Conservation (phyloP, 2,797 vertebrate genomes). For the Anas flavirostris region DNA sequence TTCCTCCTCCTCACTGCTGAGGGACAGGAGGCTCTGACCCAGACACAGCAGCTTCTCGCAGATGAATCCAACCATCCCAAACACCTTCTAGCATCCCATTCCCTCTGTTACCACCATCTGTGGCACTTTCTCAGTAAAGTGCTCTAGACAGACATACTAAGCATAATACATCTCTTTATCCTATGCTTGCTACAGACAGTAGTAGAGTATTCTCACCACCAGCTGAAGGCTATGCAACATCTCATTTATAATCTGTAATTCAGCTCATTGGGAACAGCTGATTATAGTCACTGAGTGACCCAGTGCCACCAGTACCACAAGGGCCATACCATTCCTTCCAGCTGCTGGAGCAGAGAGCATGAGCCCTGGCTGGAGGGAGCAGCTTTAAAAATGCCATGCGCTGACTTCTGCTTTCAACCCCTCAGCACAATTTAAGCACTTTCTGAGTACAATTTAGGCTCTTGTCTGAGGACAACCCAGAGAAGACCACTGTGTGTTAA, state of each 20-base stretch:
- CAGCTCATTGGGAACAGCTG: background rate
- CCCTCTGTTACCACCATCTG: rapidly evolving
- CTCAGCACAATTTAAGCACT: background rate
- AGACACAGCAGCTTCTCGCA: background rate
- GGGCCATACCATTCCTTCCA: background rate
- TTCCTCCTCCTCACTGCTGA: background rate
- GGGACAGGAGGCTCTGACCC: background rate
- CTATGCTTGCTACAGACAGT: background rate
- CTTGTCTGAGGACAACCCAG: background rate
- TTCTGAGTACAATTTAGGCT: background rate
- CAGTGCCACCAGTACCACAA: rapidly evolving
- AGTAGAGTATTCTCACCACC: background rate
- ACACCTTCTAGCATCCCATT: background rate
- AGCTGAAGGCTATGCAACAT: background rate
- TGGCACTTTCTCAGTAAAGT: background rate
- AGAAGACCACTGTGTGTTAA: rapidly evolving
- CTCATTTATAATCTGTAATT: background rate
- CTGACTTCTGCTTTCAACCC: background rate
- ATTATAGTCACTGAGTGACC: background rate
- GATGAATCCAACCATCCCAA: background rate
- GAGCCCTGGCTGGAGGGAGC: background rate
- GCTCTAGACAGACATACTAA: rapidly evolving
- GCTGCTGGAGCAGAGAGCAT: rapidly evolving
- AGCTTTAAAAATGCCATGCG: background rate
- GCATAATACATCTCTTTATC: background rate